These are phyloP conservation scores for Ernsta delagoae DNA, from an alignment of 2,888 invertebrate genomes.

Conservation along the genomic window DNA sequence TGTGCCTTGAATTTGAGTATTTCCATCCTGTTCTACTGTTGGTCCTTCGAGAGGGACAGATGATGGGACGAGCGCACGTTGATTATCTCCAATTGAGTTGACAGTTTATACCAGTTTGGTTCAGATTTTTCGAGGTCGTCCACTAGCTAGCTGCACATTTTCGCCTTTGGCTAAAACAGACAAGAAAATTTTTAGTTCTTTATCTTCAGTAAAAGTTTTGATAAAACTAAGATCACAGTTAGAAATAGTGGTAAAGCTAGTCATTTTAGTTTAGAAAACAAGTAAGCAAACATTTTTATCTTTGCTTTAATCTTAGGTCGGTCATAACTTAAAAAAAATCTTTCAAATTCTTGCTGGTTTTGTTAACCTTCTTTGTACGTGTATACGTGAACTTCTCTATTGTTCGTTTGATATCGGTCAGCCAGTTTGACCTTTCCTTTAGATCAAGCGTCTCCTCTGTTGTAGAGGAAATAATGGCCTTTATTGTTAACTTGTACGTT, in stretches of 20 bases:
- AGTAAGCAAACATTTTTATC: too few relatives aligned
- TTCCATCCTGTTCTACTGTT: constrained; percentile 20
- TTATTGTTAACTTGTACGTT: too few relatives aligned
- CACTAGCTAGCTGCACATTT: constrained; percentile 36
- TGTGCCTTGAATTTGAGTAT: constrained; percentile 25
- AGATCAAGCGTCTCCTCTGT: too few relatives aligned
- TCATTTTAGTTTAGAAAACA: background rate
- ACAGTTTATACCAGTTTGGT: constrained; percentile 63
- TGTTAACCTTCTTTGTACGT: too few relatives aligned
- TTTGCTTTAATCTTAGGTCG: too few relatives aligned
- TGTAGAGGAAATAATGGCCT: too few relatives aligned
- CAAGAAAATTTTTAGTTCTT: constrained; percentile 13
- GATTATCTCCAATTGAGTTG: constrained; percentile 68
- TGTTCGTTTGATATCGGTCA: too few relatives aligned
- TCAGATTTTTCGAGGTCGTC: constrained; percentile 64
- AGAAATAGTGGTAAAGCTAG: background rate
- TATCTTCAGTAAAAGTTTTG: background rate
- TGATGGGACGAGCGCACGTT: constrained; percentile 40
- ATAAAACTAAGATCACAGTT: too few relatives aligned
- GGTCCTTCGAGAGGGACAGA: constrained; percentile 7
- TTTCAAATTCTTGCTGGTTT: too few relatives aligned
- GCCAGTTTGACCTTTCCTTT: too few relatives aligned
- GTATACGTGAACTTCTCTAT: too few relatives aligned
- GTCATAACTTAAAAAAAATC: too few relatives aligned
- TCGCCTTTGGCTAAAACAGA: constrained; percentile 22